A percentile compares a stretch with the other conserved stretches of the same genome.
phyloP scores from a whole-genome alignment of 30 jellyfish, hydroid and myxozoan genomes.

The Hydractinia echinata region DNA sequence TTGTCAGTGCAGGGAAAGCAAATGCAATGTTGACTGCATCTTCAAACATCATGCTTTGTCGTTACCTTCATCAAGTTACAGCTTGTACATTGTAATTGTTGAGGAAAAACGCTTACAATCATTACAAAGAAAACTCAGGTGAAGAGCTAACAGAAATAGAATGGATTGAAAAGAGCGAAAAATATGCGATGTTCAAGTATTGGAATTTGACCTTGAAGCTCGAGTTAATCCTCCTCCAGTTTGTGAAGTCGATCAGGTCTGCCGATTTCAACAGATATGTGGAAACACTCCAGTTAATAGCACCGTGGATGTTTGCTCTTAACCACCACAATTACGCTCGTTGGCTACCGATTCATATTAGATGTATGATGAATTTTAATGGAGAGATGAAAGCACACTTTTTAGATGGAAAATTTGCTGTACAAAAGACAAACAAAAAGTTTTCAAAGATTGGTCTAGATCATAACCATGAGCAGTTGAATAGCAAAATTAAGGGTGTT shows the following conservation, averaged over 20 bases:
- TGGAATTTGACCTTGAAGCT: slow-evolving; percentile 35
- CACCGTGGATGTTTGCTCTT: slow-evolving; percentile 38
- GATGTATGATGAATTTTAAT: slow-evolving; percentile 25
- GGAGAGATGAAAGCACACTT: slow-evolving; percentile 17
- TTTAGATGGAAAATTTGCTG: slow-evolving; percentile 24
- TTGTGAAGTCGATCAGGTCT: slow-evolving; percentile 32
- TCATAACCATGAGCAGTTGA: slow-evolving; percentile 35
- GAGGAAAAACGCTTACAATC: background rate
- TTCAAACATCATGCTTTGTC: slow-evolving; percentile 4
- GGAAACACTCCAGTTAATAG: slow-evolving; percentile 19
- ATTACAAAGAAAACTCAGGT: slow-evolving; percentile 3
- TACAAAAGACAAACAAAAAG: slow-evolving; percentile 19
- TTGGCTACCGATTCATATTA: slow-evolving; percentile 41
- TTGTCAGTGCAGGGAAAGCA: slow-evolving; percentile 5
- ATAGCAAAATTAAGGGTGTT: slow-evolving; percentile 33
- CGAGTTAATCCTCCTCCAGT: slow-evolving; percentile 17
- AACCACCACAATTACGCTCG: slow-evolving; percentile 30
- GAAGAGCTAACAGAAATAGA: background rate
- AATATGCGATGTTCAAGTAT: slow-evolving; percentile 1
- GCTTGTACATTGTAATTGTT: background rate
- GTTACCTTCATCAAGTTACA: background rate
- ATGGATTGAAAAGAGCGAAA: slow-evolving; percentile 1
- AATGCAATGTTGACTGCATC: background rate
- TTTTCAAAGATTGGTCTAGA: slow-evolving; percentile 33
- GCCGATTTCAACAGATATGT: slow-evolving; percentile 26